Evolutionary conservation across 2,888 invertebrate genomes (phyloP).

Genomic region (Onchidella celtica): DNA sequence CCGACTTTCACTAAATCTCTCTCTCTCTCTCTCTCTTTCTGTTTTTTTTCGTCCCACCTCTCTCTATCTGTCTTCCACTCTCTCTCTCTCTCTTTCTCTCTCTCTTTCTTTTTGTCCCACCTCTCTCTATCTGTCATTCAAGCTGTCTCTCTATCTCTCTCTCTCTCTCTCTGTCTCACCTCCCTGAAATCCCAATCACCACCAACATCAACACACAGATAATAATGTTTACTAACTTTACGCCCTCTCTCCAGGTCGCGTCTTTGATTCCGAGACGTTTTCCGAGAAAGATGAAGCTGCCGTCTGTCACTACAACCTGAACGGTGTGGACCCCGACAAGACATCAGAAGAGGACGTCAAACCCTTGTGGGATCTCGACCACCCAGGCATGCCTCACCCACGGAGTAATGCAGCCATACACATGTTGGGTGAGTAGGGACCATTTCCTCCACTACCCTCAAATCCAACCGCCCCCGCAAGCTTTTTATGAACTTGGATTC

Average conservation of each 20-base stretch:
- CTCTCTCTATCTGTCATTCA: neutral
- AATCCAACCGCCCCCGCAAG: too few species aligned
- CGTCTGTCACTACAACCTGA: too few species aligned
- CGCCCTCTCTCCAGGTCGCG: too few species aligned
- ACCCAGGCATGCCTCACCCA: constrained; percentile 65
- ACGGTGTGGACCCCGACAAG: too few species aligned
- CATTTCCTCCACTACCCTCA: neutral
- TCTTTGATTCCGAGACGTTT: too few species aligned
- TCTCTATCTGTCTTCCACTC: neutral
- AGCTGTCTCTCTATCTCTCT: neutral
- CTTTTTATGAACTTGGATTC: too few species aligned
- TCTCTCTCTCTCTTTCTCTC: neutral
- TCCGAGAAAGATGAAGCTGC: neutral
- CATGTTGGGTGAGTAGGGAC: constrained; percentile 3
- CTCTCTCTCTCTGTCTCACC: neutral
- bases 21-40: neutral
- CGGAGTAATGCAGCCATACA: constrained; percentile 42
- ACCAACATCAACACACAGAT: too few species aligned
- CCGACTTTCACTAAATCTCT: neutral
- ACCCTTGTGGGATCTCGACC: constrained; percentile 61
- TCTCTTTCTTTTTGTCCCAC: neutral
- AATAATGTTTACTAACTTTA: too few species aligned
- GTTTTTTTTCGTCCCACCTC: too few species aligned
- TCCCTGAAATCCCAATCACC: constrained; percentile 52
- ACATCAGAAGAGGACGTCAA: too few species aligned